Evolutionary conservation across 37 sponge, comb jelly and placozoan genomes (phyloP).

Genomic region (Ephydatia muelleri): DNA sequence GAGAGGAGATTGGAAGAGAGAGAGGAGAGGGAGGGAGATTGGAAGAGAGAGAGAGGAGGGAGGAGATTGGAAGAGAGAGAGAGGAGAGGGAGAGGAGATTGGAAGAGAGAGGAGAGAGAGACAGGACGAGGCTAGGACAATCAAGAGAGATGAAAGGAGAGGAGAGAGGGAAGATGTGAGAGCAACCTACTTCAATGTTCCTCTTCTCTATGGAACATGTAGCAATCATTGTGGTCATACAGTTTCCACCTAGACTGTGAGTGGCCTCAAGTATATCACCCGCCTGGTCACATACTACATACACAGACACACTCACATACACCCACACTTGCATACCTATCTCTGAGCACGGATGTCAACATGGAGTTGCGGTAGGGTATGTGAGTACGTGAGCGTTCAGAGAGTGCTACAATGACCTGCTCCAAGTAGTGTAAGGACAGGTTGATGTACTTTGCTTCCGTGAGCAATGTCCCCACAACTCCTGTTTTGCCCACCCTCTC

Average conservation of each 20-base stretch:
- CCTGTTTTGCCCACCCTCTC: conserved; percentile 95
- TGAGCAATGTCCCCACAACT: conserved; percentile 81
- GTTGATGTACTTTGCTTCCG: conserved; percentile 98
- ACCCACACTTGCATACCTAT: no score
- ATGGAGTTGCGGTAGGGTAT: conserved; percentile 98
- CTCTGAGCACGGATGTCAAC: conserved; percentile 98
- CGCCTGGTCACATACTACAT: background rate
- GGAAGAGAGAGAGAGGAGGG: background rate
- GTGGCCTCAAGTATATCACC: background rate
- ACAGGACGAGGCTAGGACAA: no score
- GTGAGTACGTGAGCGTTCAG: conserved; percentile 92
- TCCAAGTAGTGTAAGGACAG: conserved; percentile 93
- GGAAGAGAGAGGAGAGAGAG: no score
- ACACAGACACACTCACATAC: conserved; percentile 31
- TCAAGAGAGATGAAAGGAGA: background rate
- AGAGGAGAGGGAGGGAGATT: no score
- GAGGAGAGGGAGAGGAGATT: background rate
- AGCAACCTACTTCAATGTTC: conserved; percentile 82
- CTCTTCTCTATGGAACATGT: conserved; percentile 93
- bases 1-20: background rate
- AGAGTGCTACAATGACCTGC: conserved; percentile 96
- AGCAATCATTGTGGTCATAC: conserved; percentile 98
- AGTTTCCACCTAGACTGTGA: conserved; percentile 95
- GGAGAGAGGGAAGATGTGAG: background rate
- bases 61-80: no score